Evolutionary conservation across 2,888 invertebrate species (phyloP).

Genomic region (Teleiodes luculella): DNA sequence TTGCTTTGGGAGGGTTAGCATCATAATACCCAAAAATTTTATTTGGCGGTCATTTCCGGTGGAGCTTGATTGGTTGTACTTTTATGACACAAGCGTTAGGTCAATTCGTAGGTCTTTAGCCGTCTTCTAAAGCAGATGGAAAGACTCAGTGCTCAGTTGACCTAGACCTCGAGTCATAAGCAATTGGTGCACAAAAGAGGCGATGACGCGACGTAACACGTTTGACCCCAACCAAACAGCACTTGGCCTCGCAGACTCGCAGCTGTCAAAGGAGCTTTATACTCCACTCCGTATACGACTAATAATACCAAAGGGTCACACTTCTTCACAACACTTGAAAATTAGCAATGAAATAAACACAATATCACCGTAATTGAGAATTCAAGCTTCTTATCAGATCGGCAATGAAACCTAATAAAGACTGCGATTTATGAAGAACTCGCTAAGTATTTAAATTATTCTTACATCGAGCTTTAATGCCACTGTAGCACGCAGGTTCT

Average conservation of each 20-base stretch:
- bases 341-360: not conserved
- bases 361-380: conserved; percentile 1
- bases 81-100: no score
- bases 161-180: conserved; percentile 46
- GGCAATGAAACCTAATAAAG: conserved; percentile 8
- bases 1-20: not conserved
- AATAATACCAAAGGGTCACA: conserved; percentile 1
- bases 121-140: conserved; percentile 28
- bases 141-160: conserved; percentile 41
- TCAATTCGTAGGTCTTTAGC: no score
- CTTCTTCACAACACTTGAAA: not conserved
- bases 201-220: conserved; percentile 49
- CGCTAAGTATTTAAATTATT: conserved; percentile 5
- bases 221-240: conserved; percentile 41
- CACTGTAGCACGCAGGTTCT: conserved; percentile 8
- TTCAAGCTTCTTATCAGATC: conserved; percentile 8
- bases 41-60: no score
- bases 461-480: conserved; percentile 4
- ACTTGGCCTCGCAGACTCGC: conserved; percentile 17
- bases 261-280: conserved; percentile 14
- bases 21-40: no score
- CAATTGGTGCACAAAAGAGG: conserved; percentile 54
- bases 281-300: not conserved
- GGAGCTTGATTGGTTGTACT: no score
- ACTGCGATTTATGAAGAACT: conserved; percentile 12